Evolutionary conservation across 64 coral and sea anemone species (phyloP).

Genomic region (Acropora yongei): DNA sequence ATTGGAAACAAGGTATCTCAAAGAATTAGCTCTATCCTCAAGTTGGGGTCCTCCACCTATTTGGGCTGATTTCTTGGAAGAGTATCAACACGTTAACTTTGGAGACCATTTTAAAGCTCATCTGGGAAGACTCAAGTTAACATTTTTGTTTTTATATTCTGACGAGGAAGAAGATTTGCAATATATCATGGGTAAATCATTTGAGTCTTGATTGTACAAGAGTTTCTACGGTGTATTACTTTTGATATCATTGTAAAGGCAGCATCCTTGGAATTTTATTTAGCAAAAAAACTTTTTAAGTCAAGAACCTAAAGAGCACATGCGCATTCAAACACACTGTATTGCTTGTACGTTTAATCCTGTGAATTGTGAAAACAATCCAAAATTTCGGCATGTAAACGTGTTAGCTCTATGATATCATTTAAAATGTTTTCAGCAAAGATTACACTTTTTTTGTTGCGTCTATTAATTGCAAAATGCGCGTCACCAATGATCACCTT

Average conservation of each 20-base stretch:
- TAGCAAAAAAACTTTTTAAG: slow-evolving; percentile 66
- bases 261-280: slow-evolving; percentile 76
- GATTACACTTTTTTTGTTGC: slow-evolving; percentile 80
- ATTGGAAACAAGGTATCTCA: slow-evolving; percentile 62
- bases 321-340: slow-evolving; percentile 77
- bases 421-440: slow-evolving; percentile 90
- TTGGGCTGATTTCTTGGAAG: slow-evolving; percentile 67
- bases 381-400: slow-evolving; percentile 81
- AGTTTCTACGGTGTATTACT: slow-evolving; percentile 80
- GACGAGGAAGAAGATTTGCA: slow-evolving; percentile 75
- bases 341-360: slow-evolving; percentile 74
- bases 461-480: slow-evolving; percentile 17
- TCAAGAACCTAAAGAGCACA: slow-evolving; percentile 77
- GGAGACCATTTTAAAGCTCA: slow-evolving; percentile 62
- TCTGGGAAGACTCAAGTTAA: slow-evolving; percentile 60
- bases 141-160: slow-evolving; percentile 30
- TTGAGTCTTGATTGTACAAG: slow-evolving; percentile 79
- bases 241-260: slow-evolving; percentile 80
- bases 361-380: slow-evolving; percentile 81
- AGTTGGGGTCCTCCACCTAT: not conserved
- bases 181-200: slow-evolving; percentile 78
- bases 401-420: slow-evolving; percentile 82
- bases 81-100: slow-evolving; percentile 66
- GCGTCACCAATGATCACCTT: slow-evolving; percentile 66
- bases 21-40: slow-evolving; percentile 43